phyloP scores from a whole-genome alignment of 2,888 invertebrate genomes.

The Bimastos eiseni region DNA sequence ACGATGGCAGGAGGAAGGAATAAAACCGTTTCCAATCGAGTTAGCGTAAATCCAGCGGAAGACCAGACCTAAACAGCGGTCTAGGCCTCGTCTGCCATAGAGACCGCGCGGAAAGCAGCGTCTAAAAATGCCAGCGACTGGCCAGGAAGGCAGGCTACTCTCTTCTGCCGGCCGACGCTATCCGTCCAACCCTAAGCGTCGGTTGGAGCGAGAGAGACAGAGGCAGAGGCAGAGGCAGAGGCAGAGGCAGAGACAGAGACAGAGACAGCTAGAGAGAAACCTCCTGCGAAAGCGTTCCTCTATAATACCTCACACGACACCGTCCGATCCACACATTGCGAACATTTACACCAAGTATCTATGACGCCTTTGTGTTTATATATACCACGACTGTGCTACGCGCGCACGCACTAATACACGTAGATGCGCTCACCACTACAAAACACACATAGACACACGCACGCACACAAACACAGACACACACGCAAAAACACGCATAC shows the following conservation, averaged over 20 bases:
- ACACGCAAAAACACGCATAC: background rate
- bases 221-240: background rate
- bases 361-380: background rate
- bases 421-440: too few species aligned
- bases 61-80: background rate
- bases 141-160: too few species aligned
- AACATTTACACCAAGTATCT: background rate
- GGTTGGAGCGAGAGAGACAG: too few species aligned
- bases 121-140: too few species aligned
- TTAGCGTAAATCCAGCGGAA: slow-evolving; percentile 4
- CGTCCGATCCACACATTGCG: background rate
- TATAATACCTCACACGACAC: background rate
- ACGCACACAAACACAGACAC: background rate
- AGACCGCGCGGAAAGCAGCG: too few species aligned
- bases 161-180: too few species aligned
- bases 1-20: background rate
- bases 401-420: too few species aligned
- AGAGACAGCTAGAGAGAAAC: too few species aligned
- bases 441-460: background rate
- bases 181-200: too few species aligned
- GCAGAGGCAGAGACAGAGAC: background rate
- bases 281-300: too few species aligned
- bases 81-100: background rate
- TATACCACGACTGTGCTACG: background rate
- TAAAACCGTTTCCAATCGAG: background rate